Base-by-base conservation (phyloP, 1,140 invertebrate species). In the Dendrolimus kikuchii region DNA sequence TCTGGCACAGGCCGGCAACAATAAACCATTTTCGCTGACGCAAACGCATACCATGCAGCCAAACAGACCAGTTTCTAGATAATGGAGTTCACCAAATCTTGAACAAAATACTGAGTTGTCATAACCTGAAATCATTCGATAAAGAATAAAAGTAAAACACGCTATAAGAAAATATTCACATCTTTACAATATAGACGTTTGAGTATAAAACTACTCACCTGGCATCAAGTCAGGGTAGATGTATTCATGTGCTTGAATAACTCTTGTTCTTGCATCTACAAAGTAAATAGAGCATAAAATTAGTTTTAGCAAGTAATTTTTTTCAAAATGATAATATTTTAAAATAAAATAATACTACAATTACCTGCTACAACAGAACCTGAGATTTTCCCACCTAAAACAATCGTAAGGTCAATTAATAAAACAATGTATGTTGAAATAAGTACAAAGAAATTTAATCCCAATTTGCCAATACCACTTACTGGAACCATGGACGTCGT, bases 11-110 rank as follows among this genome's bases (percentile, higher is more conserved):
- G 66, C 53, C 0, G 74, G 62, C n/a, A 5, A 52, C 6, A 79
- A 47, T 42, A 50, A 5, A 6, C 64, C 66, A n/a, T 57, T 53
- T 0, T 64, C 60, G 23, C 39, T 53, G 8, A 69, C 37, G 49
- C 78, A 81, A 4, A 66, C 59, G 52, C 78, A 81, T 2, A 79
- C 64, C 10, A 77, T 8, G 49, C 78, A 81, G 10, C 61, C 54
- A 23, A 55, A 48, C 5, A 41, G 46, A 5, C 45, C n/a, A 5
- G 46, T 42, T 55, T 54, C 59, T 38, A 70, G 40, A 39, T 63
- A 52, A 43, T 68, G 60, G 1, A 78, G 42, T 42, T 74, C 71
- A 39, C 66, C 64, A 50, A 59, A 60, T 39, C 49, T 49, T 5
- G 50, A 48, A 45, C 70, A 75, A 8, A 40, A 40, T 4, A 70